Percentiles rank a stretch among this genome's conserved stretches.
These are phyloP conservation scores for Hippoglossus stenolepis DNA, from an alignment of 2,113 vertebrate genomes.

Conservation along the genomic window DNA sequence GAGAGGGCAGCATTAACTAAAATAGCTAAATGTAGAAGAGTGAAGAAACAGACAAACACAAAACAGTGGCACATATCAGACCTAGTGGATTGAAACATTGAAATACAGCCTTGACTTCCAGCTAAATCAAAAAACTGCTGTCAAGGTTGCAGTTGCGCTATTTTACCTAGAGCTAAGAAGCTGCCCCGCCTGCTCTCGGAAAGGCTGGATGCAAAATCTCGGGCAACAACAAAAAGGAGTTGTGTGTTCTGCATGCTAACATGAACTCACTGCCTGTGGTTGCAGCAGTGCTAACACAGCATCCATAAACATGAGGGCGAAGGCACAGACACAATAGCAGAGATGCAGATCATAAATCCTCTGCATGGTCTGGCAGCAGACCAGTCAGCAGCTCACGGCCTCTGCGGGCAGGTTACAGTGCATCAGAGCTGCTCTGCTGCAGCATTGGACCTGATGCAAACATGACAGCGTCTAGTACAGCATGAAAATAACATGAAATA, in stretches of 20 bases:
- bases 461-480: background rate
- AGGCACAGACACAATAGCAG: slow-evolving; percentile 41
- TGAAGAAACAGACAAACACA: slow-evolving; percentile 27
- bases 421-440: slow-evolving; percentile 32
- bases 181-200: slow-evolving; percentile 7
- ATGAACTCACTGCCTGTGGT: slow-evolving; percentile 44
- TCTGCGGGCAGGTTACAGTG: slow-evolving; percentile 26
- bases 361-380: slow-evolving; percentile 6
- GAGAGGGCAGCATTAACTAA: slow-evolving; percentile 1
- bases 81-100: slow-evolving; percentile 14
- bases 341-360: slow-evolving; percentile 65
- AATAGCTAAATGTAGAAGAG: background rate
- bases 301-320: slow-evolving; percentile 79
- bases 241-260: slow-evolving; percentile 60
- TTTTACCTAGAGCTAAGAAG: slow-evolving; percentile 39
- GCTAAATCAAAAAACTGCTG: slow-evolving; percentile 37
- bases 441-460: slow-evolving; percentile 8
- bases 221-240: slow-evolving; percentile 47
- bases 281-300: slow-evolving; percentile 58
- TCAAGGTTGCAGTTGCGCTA: slow-evolving; percentile 48
- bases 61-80: slow-evolving; percentile 22
- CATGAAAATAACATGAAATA: slow-evolving; percentile 6
- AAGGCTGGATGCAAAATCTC: slow-evolving; percentile 38
- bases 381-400: slow-evolving; percentile 50
- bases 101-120: slow-evolving; percentile 40